Percentiles rank a stretch among this genome's conserved stretches.
phyloP scores from a whole-genome alignment of 2,113 vertebrate species.

The Actinemys pallida region DNA sequence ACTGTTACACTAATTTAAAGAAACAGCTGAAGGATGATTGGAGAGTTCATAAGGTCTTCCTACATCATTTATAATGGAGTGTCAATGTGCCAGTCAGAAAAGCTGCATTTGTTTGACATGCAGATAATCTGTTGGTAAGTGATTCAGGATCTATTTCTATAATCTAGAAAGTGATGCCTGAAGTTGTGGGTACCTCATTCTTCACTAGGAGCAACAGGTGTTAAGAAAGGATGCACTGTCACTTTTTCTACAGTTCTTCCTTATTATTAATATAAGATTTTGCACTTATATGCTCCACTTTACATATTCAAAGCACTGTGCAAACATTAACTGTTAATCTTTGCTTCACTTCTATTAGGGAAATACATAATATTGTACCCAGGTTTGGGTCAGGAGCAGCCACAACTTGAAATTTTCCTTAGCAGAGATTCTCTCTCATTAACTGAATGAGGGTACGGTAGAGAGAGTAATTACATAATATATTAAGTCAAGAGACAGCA shows the following conservation, averaged over 20 bases:
- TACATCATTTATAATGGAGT: background rate
- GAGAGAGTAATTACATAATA: background rate
- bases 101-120: background rate
- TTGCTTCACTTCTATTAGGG: background rate
- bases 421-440: background rate
- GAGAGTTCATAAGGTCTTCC: background rate
- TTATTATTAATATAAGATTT: background rate
- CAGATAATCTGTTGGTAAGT: background rate
- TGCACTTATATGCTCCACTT: background rate
- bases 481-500: background rate
- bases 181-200: background rate
- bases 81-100: background rate
- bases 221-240: background rate
- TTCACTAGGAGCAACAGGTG: background rate
- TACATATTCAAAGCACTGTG: background rate
- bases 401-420: background rate
- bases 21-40: background rate
- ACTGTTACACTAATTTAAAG: background rate
- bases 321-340: conserved; percentile 5
- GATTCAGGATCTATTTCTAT: background rate
- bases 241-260: background rate
- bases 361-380: background rate
- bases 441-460: background rate
- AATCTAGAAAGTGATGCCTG: background rate
- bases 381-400: background rate